Percentiles rank a stretch among this genome's conserved stretches.
Conservation (phyloP, 2,888 invertebrate species). For the Monopis laevigella region DNA sequence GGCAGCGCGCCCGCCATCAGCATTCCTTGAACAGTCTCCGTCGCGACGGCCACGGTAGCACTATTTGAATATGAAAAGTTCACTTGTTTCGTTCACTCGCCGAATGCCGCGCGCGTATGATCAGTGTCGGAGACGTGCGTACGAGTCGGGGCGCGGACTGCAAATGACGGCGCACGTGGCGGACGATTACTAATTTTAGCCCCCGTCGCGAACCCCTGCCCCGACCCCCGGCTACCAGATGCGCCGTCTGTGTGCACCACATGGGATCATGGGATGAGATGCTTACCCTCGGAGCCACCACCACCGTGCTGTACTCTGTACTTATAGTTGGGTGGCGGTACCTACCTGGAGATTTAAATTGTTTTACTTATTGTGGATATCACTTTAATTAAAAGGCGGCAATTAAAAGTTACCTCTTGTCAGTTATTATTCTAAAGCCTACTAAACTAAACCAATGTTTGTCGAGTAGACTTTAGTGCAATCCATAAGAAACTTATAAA, state of each 20-base stretch:
- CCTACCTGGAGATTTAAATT: constrained; percentile 8
- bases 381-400: too few relatives aligned
- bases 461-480: too few relatives aligned
- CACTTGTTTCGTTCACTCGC: neutral
- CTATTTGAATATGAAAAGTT: constrained; percentile 34
- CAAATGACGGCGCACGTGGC: constrained; percentile 57
- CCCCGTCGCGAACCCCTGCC: constrained; percentile 63
- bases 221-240: constrained; percentile 43
- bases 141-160: constrained; percentile 43
- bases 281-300: constrained; percentile 40
- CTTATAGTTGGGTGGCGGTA: constrained; percentile 36
- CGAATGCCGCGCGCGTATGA: constrained; percentile 1
- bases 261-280: too few relatives aligned
- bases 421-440: too few relatives aligned
- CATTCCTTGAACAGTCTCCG: constrained; percentile 68
- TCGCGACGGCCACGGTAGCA: constrained; percentile 55
- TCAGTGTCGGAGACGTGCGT: constrained; percentile 2
- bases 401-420: too few relatives aligned
- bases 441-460: too few relatives aligned
- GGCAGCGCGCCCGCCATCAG: constrained; percentile 70
- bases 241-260: constrained; percentile 49
- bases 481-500: too few relatives aligned
- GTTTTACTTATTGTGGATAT: too few relatives aligned
- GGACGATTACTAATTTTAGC: constrained; percentile 54
- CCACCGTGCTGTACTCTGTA: constrained; percentile 41